A percentile compares a stretch with the other conserved stretches of the same genome.
phyloP scores from a whole-genome alignment of 2,113 vertebrate genomes.

The Hydropotes inermis region DNA sequence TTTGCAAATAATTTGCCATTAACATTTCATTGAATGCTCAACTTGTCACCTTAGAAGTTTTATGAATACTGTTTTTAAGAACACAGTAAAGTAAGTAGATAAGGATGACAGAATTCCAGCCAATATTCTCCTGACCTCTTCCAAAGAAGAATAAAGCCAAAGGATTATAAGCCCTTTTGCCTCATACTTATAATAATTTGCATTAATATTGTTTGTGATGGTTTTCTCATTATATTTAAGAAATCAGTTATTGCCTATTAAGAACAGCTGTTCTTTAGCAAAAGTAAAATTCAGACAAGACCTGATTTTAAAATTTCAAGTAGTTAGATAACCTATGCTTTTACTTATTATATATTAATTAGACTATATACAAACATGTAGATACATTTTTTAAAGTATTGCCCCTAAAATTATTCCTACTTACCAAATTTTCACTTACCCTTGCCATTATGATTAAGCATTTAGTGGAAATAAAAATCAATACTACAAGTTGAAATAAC shows the following conservation, averaged over 20 bases:
- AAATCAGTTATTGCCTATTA: neutral
- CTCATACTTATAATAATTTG: neutral
- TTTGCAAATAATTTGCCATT: neutral
- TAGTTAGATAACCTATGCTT: neutral
- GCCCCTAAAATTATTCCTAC: neutral
- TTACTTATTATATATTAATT: neutral
- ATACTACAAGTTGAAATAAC: neutral
- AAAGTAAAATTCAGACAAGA: neutral
- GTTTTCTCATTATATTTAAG: neutral
- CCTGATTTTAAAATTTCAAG: neutral
- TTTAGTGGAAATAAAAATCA: neutral
- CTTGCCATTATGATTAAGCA: neutral
- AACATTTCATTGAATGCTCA: neutral
- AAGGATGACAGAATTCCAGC: neutral
- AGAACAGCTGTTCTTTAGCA: neutral
- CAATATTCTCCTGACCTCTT: neutral
- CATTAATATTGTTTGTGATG: neutral
- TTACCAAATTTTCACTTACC: neutral
- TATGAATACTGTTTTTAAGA: neutral
- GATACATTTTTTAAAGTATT: neutral
- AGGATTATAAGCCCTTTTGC: neutral
- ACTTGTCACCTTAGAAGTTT: neutral
- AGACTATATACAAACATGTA: neutral
- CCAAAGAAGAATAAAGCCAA: neutral
- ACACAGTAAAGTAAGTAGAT: neutral